Conservation (phyloP, 2,888 invertebrate genomes). For the Heliconius ismenius region DNA sequence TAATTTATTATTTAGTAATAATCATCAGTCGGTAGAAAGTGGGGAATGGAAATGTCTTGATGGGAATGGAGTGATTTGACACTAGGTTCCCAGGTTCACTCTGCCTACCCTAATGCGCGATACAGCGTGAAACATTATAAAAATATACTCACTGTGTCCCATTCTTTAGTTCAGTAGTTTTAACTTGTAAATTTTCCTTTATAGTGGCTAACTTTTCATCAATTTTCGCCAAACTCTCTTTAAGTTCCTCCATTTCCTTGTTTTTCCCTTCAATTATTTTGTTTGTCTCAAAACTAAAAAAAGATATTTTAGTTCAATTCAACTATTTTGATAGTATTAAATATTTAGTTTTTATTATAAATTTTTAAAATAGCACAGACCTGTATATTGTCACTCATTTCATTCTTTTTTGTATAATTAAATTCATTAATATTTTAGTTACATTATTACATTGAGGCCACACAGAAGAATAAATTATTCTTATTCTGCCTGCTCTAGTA, state of each 20-base stretch:
- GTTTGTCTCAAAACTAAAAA: slow-evolving; percentile 78
- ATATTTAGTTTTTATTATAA: background rate
- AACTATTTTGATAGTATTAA: background rate
- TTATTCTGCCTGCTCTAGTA: background rate
- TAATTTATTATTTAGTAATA: too few species aligned
- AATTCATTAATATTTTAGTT: background rate
- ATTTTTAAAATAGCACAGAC: background rate
- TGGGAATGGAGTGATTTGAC: background rate
- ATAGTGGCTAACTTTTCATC: slow-evolving; percentile 77
- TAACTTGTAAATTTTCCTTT: slow-evolving; percentile 71
- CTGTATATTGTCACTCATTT: background rate
- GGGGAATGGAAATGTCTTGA: too few species aligned
- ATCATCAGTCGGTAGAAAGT: too few species aligned
- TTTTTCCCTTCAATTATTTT: slow-evolving; percentile 79
- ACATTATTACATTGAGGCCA: background rate
- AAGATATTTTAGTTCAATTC: background rate
- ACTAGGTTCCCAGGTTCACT: background rate
- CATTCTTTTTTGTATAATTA: too few species aligned
- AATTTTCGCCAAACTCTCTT: slow-evolving; percentile 83
- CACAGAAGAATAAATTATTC: background rate
- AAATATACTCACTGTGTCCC: slow-evolving; percentile 76
- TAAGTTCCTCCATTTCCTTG: slow-evolving; percentile 81
- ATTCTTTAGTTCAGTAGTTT: slow-evolving; percentile 69
- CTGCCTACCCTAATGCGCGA: too few species aligned
- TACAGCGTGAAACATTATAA: background rate